Evolutionary conservation across 2,888 invertebrate species (phyloP).

Genomic region (Amphipyra tragopoginis): DNA sequence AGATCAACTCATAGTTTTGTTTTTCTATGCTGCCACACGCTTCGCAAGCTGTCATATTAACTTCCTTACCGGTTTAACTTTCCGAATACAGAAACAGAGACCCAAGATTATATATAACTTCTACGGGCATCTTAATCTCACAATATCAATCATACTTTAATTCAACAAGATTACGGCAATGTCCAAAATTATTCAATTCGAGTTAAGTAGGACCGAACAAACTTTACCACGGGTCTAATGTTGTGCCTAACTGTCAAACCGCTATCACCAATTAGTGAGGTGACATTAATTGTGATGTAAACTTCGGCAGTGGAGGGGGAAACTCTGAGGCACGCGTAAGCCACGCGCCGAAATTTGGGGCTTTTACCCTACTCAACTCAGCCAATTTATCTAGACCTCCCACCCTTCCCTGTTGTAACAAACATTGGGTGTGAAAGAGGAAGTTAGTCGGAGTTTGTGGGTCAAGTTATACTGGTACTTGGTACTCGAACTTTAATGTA

Average conservation of each 20-base stretch:
- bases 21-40: too few species aligned
- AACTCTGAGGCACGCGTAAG: constrained; percentile 71
- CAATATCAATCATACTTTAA: constrained; percentile 5
- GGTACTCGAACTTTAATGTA: constrained; percentile 60
- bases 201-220: constrained; percentile 35
- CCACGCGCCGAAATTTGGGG: constrained; percentile 76
- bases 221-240: constrained; percentile 54
- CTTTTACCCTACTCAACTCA: constrained; percentile 63
- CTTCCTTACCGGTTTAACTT: too few species aligned
- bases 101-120: too few species aligned
- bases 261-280: constrained; percentile 78
- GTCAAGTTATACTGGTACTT: constrained; percentile 45
- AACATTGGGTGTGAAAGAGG: neutral
- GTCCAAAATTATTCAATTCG: constrained; percentile 39
- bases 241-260: constrained; percentile 69
- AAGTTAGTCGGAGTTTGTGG: neutral
- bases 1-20: too few species aligned
- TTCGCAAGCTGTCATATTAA: too few species aligned
- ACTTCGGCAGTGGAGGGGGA: constrained; percentile 69
- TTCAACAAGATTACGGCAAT: constrained; percentile 21
- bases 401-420: neutral
- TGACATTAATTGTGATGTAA: constrained; percentile 83
- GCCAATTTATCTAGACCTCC: constrained; percentile 44
- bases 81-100: too few species aligned
- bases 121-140: neutral